Evolutionary conservation across 2,797 vertebrate genomes (phyloP).

Genomic region (Eulemur rubriventer): DNA sequence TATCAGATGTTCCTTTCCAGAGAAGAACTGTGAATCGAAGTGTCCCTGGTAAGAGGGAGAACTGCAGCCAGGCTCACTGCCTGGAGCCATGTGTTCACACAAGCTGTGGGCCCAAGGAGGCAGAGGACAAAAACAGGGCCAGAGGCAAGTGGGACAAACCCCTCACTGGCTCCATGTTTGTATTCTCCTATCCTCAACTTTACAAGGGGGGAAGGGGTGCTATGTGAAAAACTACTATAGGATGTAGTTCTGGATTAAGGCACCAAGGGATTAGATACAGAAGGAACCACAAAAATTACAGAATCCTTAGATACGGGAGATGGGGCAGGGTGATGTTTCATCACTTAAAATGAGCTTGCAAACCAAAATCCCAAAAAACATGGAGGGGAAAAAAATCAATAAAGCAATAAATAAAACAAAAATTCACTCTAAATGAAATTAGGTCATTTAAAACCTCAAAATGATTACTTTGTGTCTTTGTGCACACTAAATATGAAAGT

Average conservation of each 20-base stretch:
- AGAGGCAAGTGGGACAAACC: not conserved
- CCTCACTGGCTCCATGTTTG: not conserved
- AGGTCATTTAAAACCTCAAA: not conserved
- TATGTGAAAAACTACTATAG: not conserved
- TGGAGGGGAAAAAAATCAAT: not conserved
- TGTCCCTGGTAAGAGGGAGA: not conserved
- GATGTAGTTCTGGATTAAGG: not conserved
- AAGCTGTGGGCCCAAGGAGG: not conserved
- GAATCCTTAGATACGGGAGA: not conserved
- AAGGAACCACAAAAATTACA: not conserved
- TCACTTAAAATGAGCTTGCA: not conserved
- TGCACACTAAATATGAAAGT: not conserved
- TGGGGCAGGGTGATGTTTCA: not conserved
- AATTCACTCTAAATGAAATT: not conserved
- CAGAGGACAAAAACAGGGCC: not conserved
- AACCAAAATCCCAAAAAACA: not conserved
- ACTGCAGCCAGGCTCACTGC: not conserved
- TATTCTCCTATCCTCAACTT: not conserved
- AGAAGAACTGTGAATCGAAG: not conserved
- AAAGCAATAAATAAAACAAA: not conserved
- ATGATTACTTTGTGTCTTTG: not conserved
- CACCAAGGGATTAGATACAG: no score
- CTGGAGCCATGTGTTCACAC: not conserved
- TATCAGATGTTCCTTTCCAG: not conserved
- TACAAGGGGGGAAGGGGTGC: no score